Base-by-base conservation (phyloP, 2,888 invertebrate genomes). In the Drosophila macrospina region DNA sequence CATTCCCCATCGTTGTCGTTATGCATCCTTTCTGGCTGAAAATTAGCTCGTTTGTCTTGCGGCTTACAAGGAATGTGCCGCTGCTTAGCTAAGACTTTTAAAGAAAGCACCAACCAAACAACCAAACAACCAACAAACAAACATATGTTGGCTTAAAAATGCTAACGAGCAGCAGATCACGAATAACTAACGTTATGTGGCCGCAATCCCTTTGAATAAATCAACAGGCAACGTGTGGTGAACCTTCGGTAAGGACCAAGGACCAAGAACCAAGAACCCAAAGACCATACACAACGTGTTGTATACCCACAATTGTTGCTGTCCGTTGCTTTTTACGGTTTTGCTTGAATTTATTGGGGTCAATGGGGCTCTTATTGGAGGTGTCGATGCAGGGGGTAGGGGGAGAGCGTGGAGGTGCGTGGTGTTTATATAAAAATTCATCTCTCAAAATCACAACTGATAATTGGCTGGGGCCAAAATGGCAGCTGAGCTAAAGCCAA, bases 1-100 rank as follows among this genome's bases (percentile, higher is more conserved):
- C n/a, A n/a, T n/a, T 66, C 60, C 52, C 71, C 39, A 28, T 39
- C 39, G 52, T 65, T 50, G 54, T 15, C 28, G 24, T 66, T 56
- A 64, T 69, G 63, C 70, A 39, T 75, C 59, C 56, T 39, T 42
- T 32, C 60, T 45, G 63, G 32, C 75, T 66, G 69, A 67, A 82
- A 82, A 82, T 82, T 82, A 82, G 85, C 86, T 88, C 88, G 83
- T 85, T 85, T 88, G 80, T 88, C 88, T 85, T 85, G 60, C 44
- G 64, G 69, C 50, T 34, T 51, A 66, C 44, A 63, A 64, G 32
- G 69, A 61, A 55, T 60, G 20, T 6, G 41, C 6, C 20, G 41
- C 20, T 24, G 20, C 41, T 41, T 41, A 1, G 55, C 30, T n/a
- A n/a, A n/a, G n/a, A n/a, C n/a, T n/a, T n/a, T n/a, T n/a, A n/a